Conservation (phyloP, 2,888 invertebrate species). For the Blastobasis lacticolella region DNA sequence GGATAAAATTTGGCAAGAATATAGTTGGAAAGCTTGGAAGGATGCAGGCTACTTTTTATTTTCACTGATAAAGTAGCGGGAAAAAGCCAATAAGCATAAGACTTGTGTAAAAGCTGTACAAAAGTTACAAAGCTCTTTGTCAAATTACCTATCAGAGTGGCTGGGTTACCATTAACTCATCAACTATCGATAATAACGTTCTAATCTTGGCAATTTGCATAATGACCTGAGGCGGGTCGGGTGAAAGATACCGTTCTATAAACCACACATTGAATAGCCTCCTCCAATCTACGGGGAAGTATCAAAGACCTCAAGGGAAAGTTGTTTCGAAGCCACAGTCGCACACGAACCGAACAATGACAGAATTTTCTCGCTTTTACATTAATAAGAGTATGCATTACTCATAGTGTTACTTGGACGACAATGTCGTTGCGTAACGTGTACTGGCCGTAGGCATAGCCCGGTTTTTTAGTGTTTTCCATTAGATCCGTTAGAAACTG, state of each 20-base stretch:
- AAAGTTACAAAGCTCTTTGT: too few species aligned
- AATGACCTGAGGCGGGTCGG: conserved; percentile 40
- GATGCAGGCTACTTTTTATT: too few species aligned
- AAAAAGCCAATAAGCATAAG: too few species aligned
- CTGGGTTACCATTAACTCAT: conserved; percentile 39
- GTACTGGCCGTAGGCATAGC: conserved; percentile 1
- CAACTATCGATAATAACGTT: conserved; percentile 23
- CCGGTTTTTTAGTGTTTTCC: conserved; percentile 6
- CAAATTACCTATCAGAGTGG: conserved; percentile 2
- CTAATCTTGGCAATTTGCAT: conserved; percentile 32
- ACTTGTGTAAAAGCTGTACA: too few species aligned
- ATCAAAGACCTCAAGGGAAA: conserved; percentile 3
- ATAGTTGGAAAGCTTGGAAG: too few species aligned
- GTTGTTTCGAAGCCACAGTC: not conserved
- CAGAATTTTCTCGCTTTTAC: conserved; percentile 28
- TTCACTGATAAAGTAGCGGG: too few species aligned
- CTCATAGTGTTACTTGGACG: not conserved
- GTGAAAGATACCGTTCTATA: conserved; percentile 31
- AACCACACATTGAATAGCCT: too few species aligned
- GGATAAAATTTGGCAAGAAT: too few species aligned
- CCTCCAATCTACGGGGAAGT: too few species aligned
- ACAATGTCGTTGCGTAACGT: conserved; percentile 10
- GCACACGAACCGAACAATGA: not conserved
- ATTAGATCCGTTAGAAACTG: conserved; percentile 25
- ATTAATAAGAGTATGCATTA: conserved; percentile 9